Percentiles rank a stretch among this genome's conserved stretches.
phyloP scores from a whole-genome alignment of 2,113 vertebrate genomes.

The Aix galericulata region DNA sequence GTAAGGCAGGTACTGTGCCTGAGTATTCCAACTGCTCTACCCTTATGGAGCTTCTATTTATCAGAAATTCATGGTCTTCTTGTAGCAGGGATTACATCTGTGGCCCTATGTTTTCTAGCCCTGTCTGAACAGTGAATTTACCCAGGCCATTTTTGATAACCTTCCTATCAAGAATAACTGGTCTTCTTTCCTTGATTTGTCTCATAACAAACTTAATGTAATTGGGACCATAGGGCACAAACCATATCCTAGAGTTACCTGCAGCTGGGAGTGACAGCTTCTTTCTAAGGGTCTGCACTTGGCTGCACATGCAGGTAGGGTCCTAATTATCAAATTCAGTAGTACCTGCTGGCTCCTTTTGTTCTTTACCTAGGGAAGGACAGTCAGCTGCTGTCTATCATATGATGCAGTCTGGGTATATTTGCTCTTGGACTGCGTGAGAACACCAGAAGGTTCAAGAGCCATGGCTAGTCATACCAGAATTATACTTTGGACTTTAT shows the following conservation, averaged over 20 bases:
- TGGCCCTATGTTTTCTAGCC: neutral
- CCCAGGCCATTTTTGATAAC: neutral
- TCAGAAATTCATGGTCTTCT: neutral
- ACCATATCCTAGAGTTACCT: neutral
- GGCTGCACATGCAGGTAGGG: neutral
- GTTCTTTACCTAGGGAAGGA: neutral
- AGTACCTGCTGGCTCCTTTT: neutral
- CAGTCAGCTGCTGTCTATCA: neutral
- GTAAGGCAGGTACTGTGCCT: neutral
- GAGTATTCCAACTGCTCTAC: neutral
- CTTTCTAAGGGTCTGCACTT: neutral
- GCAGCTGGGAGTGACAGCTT: neutral
- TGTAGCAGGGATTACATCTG: neutral
- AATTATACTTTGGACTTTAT: neutral
- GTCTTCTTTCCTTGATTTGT: neutral
- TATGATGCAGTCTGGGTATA: neutral
- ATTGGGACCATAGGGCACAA: neutral
- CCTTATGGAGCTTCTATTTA: neutral
- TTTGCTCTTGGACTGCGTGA: neutral
- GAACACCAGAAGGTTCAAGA: neutral
- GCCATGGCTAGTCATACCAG: neutral
- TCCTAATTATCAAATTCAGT: neutral
- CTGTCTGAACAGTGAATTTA: neutral
- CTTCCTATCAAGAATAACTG: neutral
- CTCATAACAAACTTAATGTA: neutral